Evolutionary conservation across 2,113 vertebrate species (phyloP).

Genomic region (Rhinoptilus africanus): DNA sequence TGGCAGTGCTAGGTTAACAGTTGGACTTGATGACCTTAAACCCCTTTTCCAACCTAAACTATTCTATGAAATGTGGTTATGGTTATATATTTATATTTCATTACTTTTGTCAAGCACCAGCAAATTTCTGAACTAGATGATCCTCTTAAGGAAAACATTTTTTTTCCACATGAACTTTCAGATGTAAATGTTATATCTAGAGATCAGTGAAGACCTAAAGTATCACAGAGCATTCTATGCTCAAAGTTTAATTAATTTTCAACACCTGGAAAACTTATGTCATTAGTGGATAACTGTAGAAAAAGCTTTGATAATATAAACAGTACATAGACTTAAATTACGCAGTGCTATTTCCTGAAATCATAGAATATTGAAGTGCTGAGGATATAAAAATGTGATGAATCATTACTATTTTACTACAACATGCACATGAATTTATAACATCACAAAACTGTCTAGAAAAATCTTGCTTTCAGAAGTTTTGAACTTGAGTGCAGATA

Average conservation of each 20-base stretch:
- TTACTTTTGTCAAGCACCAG: neutral
- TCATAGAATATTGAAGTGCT: neutral
- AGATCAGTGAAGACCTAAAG: neutral
- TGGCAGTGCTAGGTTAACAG: neutral
- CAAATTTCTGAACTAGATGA: neutral
- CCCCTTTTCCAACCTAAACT: neutral
- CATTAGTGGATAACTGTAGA: neutral
- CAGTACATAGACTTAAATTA: neutral
- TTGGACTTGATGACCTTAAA: neutral
- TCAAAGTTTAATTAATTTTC: neutral
- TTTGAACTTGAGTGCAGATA: neutral
- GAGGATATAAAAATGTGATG: neutral
- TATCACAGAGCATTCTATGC: neutral
- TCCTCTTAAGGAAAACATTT: neutral
- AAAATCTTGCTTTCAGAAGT: neutral
- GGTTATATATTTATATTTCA: neutral
- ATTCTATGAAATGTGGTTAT: neutral
- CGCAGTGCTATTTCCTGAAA: neutral
- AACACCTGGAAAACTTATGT: neutral
- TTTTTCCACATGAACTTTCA: neutral
- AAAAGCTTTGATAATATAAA: neutral
- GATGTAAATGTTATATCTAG: neutral
- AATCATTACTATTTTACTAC: neutral
- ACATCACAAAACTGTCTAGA: neutral
- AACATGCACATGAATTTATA: neutral